Base-by-base conservation (phyloP, 2,797 vertebrate species). In the Pipistrellus nathusii region DNA sequence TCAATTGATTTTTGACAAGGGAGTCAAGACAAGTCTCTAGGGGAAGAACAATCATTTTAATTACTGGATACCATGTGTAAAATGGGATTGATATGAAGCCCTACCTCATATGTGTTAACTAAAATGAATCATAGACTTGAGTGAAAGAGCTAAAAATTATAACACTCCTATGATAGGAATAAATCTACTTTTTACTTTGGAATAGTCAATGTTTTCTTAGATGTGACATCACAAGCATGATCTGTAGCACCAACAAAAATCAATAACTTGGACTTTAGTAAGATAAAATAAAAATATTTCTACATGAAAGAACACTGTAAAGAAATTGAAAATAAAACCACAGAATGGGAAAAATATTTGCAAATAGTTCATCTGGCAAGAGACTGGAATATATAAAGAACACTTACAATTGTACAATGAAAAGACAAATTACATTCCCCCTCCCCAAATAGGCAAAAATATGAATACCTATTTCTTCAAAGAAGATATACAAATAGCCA, bases 291-390 rank as follows among this genome's bases (percentile, higher is more conserved):
- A 59, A 89, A 41, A n/a, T 32, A n/a, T 69, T 41, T 91, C 21
- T 32, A 8, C 17, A 59, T 77, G 14, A 88, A 85, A 86, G 23
- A 23, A 57, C 6, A 80, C 4, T 73, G 23, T 32, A 2, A 35
- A 20, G 8, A 93, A 88, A 75, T 30, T 81, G 18, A 66, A 93
- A 86, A 71, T 20, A 21, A 64, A 73, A 14, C 2, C 8, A 51
- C 0, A 18, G 14, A 77, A 64, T 75, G 20, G 41, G 9, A 41
- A 77, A 85, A 85, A 89, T 87, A 87, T 87, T 96, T 95, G 10
- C 13, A 69, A 25, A 18, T 73, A 68, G 9, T 84, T 75, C 76
- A 85, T 66, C 18, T 83, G 30, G 27, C 15, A 35, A 80, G 44
- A 23, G n/a, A 78, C 32, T 57, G 92, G 32, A 30, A 84, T 91